Conservation (phyloP, 2,113 vertebrate species). For the Cacatua alba region DNA sequence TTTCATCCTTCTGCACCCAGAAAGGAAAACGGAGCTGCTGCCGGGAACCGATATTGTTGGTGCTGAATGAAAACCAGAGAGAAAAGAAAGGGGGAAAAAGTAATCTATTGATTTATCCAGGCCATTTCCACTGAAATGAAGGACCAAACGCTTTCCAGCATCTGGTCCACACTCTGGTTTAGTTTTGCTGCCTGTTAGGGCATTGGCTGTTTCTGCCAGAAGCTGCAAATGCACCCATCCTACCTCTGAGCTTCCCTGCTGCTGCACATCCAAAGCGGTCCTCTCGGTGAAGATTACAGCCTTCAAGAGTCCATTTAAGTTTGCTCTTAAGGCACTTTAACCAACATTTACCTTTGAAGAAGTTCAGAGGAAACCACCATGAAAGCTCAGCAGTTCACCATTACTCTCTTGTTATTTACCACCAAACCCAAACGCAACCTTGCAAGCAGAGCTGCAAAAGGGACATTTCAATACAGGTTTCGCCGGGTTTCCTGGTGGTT, state of each 20-base stretch:
- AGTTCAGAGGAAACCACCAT: background rate
- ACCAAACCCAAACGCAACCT: background rate
- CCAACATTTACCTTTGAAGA: background rate
- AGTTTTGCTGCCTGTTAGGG: background rate
- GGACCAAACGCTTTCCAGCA: background rate
- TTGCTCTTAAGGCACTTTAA: background rate
- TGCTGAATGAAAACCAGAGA: background rate
- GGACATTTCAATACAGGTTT: too few relatives aligned
- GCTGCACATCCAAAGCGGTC: background rate
- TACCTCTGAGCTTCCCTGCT: background rate
- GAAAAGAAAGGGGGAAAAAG: background rate
- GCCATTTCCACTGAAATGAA: background rate
- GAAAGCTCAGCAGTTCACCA: background rate
- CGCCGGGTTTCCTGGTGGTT: background rate
- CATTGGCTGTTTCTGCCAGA: background rate
- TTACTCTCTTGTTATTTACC: background rate
- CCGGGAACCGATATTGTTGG: background rate
- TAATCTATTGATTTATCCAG: background rate
- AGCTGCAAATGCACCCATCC: background rate
- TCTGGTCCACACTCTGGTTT: background rate
- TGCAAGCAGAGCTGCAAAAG: background rate
- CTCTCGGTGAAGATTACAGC: background rate
- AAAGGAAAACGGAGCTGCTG: background rate
- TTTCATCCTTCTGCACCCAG: background rate
- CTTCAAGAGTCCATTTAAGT: background rate